These are phyloP conservation scores for Dendroctonus ponderosae DNA, from an alignment of 1,140 invertebrate genomes.

Conservation along the genomic window DNA sequence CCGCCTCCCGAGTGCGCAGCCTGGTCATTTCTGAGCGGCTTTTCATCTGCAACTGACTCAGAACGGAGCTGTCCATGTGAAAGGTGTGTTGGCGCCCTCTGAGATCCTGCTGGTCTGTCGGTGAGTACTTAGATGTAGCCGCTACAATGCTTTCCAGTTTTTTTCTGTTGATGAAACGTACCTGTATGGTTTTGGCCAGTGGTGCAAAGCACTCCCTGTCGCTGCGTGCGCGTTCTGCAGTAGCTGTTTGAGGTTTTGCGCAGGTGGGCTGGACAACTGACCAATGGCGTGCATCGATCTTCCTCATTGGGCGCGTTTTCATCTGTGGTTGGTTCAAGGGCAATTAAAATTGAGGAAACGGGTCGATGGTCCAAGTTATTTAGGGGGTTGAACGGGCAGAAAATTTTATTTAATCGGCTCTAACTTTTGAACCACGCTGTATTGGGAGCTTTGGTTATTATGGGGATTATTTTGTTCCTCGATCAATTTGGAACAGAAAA, in stretches of 20 bases:
- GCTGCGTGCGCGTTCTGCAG: slow-evolving; percentile 53
- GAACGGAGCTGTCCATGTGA: slow-evolving; percentile 35
- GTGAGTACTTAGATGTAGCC: too few relatives aligned
- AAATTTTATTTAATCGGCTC: too few relatives aligned
- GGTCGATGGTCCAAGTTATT: too few relatives aligned
- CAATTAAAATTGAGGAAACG: too few relatives aligned
- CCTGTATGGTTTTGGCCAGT: slow-evolving; percentile 61
- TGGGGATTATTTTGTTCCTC: too few relatives aligned
- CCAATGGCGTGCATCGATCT: slow-evolving; percentile 54
- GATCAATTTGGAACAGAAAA: too few relatives aligned
- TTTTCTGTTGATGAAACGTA: slow-evolving; percentile 30
- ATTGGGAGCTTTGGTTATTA: too few relatives aligned
- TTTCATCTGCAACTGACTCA: slow-evolving; percentile 38
- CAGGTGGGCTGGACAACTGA: slow-evolving; percentile 64
- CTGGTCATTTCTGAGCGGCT: slow-evolving; percentile 39
- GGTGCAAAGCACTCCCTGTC: slow-evolving; percentile 58
- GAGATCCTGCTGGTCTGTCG: too few relatives aligned
- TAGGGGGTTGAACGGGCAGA: too few relatives aligned
- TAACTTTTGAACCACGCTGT: too few relatives aligned
- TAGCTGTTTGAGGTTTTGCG: slow-evolving; percentile 50
- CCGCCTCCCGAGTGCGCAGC: slow-evolving; percentile 38
- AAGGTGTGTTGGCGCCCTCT: slow-evolving; percentile 31
- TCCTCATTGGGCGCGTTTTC: not conserved
- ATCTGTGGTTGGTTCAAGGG: too few relatives aligned
- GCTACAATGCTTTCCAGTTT: not conserved